Base-by-base conservation (phyloP, 2,113 vertebrate species). In the Acanthisitta chloris region DNA sequence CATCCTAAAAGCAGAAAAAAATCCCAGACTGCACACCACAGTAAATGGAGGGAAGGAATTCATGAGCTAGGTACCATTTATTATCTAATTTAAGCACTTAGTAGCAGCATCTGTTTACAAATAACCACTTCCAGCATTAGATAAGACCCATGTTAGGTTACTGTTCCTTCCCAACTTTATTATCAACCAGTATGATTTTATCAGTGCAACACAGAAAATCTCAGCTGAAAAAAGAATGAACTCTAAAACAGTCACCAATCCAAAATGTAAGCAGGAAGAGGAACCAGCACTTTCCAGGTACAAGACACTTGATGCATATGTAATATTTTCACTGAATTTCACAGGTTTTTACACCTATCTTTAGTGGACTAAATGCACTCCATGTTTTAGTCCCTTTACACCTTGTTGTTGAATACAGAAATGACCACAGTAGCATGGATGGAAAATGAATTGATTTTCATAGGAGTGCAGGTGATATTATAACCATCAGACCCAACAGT, bases 1-100 rank as follows among this genome's bases (percentile, higher is more conserved):
- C 49, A 92, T 74, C 59, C 93, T 96, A 94, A 97, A 97, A 92
- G 78, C 87, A 92, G 77, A 64, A 34, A 62, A 82, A 62, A 52
- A 29, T 34, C 59, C 62, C 66, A 88, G 91, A 85, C 70, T 92
- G 79, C 52, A 71, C 71, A 96, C 43, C 78, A 88, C 69, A 90
- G 33, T 93, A 95, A 97, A 96, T 92, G 61, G 86, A 94, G 52
- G 81, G 46, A 89, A 95, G 49, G 69, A 86, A 73, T 94, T 88
- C 46, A 90, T n/a, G 82, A 94, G 90, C 81, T 84, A 95, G 86
- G 93, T 91, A 94, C 62, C 92, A 97, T 96, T 96, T 95, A 92
- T 97, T 96, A 94, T 65, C 78, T 94, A 95, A 96, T 96, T 95
- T 92, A 96, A 95, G 94, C 90, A 97, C 92, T 96, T 94, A 97